These are phyloP conservation scores for Trichopoda pennipes DNA, from an alignment of 2,888 invertebrate genomes.

Conservation along the genomic window DNA sequence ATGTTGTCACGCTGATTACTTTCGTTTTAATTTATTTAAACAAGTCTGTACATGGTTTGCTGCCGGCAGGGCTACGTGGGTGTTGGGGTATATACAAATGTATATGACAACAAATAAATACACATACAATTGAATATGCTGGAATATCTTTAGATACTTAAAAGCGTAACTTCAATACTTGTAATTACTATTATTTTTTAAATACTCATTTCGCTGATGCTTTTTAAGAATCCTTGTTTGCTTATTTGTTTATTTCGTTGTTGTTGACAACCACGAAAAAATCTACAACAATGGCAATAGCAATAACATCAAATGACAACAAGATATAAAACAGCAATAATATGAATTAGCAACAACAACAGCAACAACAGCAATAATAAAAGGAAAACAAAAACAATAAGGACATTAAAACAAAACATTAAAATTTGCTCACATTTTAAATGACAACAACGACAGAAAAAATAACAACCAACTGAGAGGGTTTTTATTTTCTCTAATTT, in stretches of 20 bases:
- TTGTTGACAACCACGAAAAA: conserved; percentile 56
- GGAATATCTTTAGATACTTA: conserved; percentile 1
- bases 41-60: background rate
- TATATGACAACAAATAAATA: no score
- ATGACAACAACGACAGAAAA: conserved; percentile 17
- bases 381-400: conserved; percentile 24
- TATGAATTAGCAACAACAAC: conserved; percentile 47
- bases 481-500: background rate
- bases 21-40: no score
- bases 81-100: no score
- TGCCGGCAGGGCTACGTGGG: background rate
- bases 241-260: conserved; percentile 47
- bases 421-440: conserved; percentile 44
- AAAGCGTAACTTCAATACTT: conserved; percentile 4
- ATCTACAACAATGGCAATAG: conserved; percentile 50
- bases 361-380: conserved; percentile 14
- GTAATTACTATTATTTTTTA: conserved; percentile 31
- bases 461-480: no score
- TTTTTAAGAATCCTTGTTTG: conserved; percentile 17
- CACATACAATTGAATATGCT: no score
- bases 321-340: conserved; percentile 16
- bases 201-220: conserved; percentile 7
- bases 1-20: no score
- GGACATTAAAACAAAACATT: conserved; percentile 30
- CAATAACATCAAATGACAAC: background rate